Percentiles rank a stretch among this genome's conserved stretches.
phyloP scores from a whole-genome alignment of 2,797 vertebrate species.

The Arctocebus calabarensis region DNA sequence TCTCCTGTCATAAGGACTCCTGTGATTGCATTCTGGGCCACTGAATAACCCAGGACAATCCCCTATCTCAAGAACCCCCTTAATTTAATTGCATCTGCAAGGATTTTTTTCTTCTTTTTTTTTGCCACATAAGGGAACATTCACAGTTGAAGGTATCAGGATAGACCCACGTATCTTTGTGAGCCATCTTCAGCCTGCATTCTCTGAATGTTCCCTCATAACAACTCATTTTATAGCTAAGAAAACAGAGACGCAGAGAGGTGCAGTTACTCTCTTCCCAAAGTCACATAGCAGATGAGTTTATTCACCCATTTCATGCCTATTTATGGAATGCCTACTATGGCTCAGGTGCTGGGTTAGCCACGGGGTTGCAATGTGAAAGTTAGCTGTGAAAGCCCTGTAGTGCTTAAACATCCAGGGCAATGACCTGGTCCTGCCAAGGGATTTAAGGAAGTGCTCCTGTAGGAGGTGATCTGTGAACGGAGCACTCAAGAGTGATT shows the following conservation, averaged over 20 bases:
- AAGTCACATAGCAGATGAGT: background rate
- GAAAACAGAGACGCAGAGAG: background rate
- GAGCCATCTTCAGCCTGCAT: background rate
- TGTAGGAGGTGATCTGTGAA: background rate
- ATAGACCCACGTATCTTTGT: background rate
- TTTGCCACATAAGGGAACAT: background rate
- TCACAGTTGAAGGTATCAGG: background rate
- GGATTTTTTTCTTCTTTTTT: background rate
- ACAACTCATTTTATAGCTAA: background rate
- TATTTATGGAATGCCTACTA: background rate
- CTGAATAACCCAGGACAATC: background rate
- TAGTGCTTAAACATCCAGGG: background rate
- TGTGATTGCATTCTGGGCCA: background rate
- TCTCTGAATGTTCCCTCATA: background rate
- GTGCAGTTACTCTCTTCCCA: background rate
- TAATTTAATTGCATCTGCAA: background rate
- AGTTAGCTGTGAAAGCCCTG: background rate
- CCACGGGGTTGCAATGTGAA: background rate
- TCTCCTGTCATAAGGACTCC: background rate
- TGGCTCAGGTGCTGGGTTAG: background rate
- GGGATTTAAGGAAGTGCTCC: constrained; percentile 23
- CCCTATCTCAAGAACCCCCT: background rate
- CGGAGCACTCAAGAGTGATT: background rate
- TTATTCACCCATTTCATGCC: background rate
- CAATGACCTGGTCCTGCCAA: background rate